Conservation (phyloP, 2,113 vertebrate species). For the Orycteropus afer region DNA sequence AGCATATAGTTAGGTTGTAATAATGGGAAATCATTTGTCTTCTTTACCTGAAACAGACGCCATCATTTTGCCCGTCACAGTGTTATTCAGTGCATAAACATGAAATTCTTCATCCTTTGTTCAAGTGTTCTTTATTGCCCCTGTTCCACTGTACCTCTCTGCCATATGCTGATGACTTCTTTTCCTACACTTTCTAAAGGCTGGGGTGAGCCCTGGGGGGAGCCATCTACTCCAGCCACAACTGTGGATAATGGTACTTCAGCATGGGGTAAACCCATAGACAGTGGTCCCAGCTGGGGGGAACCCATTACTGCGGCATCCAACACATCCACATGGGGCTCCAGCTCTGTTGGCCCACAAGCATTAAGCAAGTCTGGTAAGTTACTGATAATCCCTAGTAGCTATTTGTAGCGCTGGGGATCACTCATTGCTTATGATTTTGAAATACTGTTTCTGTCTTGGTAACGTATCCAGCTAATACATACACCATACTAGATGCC, state of each 20-base stretch:
- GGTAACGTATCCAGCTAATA: not conserved
- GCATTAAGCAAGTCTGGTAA: constrained; percentile 92
- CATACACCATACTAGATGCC: not conserved
- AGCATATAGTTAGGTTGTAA: not conserved
- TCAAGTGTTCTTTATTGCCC: constrained; percentile 29
- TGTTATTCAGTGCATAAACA: not conserved
- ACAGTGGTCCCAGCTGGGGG: constrained; percentile 92
- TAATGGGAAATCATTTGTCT: not conserved
- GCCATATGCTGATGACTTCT: constrained; percentile 62
- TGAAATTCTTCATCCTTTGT: constrained; percentile 15
- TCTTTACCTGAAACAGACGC: not conserved
- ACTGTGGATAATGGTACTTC: constrained; percentile 97
- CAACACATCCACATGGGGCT: constrained; percentile 87
- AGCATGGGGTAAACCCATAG: constrained; percentile 96
- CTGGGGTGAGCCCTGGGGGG: constrained; percentile 93
- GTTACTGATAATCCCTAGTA: constrained; percentile 49
- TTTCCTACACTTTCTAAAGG: constrained; percentile 86
- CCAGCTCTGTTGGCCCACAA: constrained; percentile 87
- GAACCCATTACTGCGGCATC: constrained; percentile 86
- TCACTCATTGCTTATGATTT: not conserved
- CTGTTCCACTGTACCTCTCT: not conserved
- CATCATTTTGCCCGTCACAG: not conserved
- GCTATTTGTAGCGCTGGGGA: not conserved
- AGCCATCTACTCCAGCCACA: constrained; percentile 90
- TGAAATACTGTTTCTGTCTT: not conserved